Evolutionary conservation across 2,797 vertebrate genomes (phyloP), one percentile per base, ranked within the genome.

Genomic region (Sparidentex hasta): DNA sequence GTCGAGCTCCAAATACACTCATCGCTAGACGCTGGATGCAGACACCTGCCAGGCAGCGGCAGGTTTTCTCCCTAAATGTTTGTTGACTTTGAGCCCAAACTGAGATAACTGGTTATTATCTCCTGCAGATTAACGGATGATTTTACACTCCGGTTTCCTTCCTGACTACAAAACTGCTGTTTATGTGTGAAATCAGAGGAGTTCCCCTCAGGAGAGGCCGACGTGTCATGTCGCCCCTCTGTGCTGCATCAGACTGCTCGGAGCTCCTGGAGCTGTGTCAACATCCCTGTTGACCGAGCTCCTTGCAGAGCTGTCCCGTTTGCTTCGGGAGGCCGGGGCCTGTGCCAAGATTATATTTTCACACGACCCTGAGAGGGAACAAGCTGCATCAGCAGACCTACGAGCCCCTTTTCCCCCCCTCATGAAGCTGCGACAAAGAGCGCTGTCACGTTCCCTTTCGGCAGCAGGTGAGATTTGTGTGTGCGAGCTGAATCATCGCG

Each of bases 281-380:
- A 92, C 87, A 90, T 78, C 79, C 51, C 56, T 85, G 89, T 90
- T 91, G 90, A 89, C 88, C 51, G 72, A 63, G 71, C 70, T 82
- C 78, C 83, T 87, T 59, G 78, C 67, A 54, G 80, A 80, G 63
- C 65, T 56, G 44, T 85, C 70, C 59, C 65, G 63, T 82, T 92
- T 86, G 82, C 74, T 78, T 78, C 71, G 46, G 71, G 65, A 70
- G 62, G 54, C 38, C 51, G 62, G 75, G 61, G 68, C 57, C 69
- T 29, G 59, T 62, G 93, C 93, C 93, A 92, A 88, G 76, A 83
- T 69, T 56, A 71, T 85, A 84, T 92, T 94, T 93, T 92, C 90
- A 91, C 88, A 92, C 81, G 83, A 18, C 81, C 89, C 84, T 16
- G 83, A 75, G 82, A 86, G 76, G 29, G 74, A 83, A 54, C 75